phyloP scores from a whole-genome alignment of 2,888 invertebrate species.

The Prosapia bicincta region DNA sequence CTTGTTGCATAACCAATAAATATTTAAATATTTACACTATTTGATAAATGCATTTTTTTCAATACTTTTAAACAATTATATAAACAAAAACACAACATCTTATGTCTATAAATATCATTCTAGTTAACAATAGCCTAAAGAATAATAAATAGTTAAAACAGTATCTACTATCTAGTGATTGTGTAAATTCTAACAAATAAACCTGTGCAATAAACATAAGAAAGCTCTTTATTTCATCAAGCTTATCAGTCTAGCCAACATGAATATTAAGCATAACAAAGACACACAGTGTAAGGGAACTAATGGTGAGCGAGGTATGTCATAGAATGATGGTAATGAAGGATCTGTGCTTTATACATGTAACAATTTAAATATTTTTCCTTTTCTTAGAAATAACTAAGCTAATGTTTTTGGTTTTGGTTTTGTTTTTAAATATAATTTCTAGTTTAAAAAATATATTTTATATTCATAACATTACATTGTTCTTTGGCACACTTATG shows the following conservation, averaged over 20 bases:
- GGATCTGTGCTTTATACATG: neutral
- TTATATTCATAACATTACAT: constrained; percentile 33
- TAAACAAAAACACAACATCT: neutral
- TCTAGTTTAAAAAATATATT: constrained; percentile 37
- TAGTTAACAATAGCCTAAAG: neutral
- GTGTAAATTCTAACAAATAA: neutral
- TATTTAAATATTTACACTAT: neutral
- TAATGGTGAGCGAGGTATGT: no score
- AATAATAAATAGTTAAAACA: neutral
- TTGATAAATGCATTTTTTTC: neutral
- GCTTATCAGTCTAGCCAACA: constrained; percentile 2
- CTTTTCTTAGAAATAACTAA: constrained; percentile 22
- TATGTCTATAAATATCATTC: neutral
- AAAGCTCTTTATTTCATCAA: neutral
- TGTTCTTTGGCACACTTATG: constrained; percentile 39
- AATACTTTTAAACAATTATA: neutral
- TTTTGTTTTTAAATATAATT: constrained; percentile 22
- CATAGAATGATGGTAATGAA: neutral
- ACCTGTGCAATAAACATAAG: neutral
- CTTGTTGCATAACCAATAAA: neutral
- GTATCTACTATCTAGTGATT: neutral
- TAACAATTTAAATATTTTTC: neutral
- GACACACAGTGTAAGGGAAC: constrained; percentile 6
- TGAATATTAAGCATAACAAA: constrained; percentile 1
- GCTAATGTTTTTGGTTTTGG: constrained; percentile 20